phyloP scores from a whole-genome alignment of 2,888 invertebrate species.

The Conistra vaccinii region DNA sequence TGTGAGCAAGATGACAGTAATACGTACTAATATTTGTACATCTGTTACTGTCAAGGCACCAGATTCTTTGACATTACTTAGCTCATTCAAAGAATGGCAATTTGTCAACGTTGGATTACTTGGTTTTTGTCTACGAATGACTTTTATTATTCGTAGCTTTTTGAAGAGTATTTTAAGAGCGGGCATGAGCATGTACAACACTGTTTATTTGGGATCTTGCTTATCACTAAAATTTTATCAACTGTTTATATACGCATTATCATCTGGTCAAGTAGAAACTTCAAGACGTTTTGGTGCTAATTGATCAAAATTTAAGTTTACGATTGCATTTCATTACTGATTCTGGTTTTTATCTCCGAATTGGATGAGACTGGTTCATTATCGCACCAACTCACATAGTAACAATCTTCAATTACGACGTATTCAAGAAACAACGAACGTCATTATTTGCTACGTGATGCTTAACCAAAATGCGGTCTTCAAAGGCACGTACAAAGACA shows the following conservation, averaged over 20 bases:
- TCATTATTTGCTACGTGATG: constrained; percentile 55
- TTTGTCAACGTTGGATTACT: constrained; percentile 12
- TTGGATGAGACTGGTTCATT: constrained; percentile 10
- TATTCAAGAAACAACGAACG: constrained; percentile 1
- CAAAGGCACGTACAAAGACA: constrained; percentile 50
- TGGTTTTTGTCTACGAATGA: too few relatives aligned
- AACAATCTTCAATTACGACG: constrained; percentile 23
- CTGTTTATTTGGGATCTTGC: background rate
- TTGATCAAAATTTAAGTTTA: background rate
- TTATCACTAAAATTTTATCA: background rate
- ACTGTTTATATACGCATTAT: background rate
- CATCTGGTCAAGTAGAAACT: background rate
- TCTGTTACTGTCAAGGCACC: constrained; percentile 52
- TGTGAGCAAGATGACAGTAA: constrained; percentile 56
- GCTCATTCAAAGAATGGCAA: constrained; percentile 23
- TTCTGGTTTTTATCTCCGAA: constrained; percentile 16
- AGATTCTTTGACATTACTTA: constrained; percentile 45
- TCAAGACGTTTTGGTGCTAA: background rate
- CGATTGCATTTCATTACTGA: background rate
- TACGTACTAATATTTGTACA: constrained; percentile 65
- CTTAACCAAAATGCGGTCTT: constrained; percentile 23
- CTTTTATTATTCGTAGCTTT: background rate
- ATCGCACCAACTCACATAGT: constrained; percentile 13
- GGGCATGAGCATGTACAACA: background rate
- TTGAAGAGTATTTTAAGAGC: background rate